These are phyloP conservation scores for Nothobranchius kuhntae DNA, from an alignment of 2,113 vertebrate species.

Conservation along the genomic window DNA sequence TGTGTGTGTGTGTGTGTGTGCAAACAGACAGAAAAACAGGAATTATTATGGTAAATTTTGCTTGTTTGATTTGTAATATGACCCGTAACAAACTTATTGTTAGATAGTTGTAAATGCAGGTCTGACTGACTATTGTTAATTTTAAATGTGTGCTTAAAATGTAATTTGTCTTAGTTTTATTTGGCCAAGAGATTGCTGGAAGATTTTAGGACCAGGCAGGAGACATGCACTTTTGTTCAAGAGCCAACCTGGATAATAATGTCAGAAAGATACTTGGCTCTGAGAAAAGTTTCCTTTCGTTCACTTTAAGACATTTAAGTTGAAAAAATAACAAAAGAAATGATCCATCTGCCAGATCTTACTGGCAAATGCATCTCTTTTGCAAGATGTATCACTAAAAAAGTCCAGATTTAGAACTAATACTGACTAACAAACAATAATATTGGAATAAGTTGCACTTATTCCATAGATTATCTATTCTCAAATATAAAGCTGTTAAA, in stretches of 20 bases:
- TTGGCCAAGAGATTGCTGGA: slow-evolving; percentile 12
- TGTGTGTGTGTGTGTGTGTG: slow-evolving; percentile 40
- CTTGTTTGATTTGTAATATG: slow-evolving; percentile 20
- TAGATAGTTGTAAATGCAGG: slow-evolving; percentile 9
- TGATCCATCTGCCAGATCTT: slow-evolving; percentile 7
- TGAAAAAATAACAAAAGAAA: slow-evolving; percentile 1
- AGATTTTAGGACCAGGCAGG: slow-evolving; percentile 12
- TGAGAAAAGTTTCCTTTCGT: slow-evolving; percentile 2
- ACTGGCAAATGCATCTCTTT: neutral
- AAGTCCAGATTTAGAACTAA: neutral
- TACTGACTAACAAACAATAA: neutral
- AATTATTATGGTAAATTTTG: slow-evolving; percentile 48
- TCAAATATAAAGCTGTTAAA: too few species aligned
- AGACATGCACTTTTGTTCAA: slow-evolving; percentile 10
- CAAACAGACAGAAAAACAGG: slow-evolving; percentile 55
- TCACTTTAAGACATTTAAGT: neutral
- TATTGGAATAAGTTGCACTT: neutral
- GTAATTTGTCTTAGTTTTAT: slow-evolving; percentile 8
- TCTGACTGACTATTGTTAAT: slow-evolving; percentile 9
- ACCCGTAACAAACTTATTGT: slow-evolving; percentile 19
- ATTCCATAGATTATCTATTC: too few species aligned
- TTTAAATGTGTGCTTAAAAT: slow-evolving; percentile 17
- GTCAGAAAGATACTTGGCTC: slow-evolving; percentile 14
- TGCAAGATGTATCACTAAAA: neutral
- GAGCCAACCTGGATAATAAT: neutral